phyloP scores from a whole-genome alignment of 2,888 invertebrate genomes.

The Acanthosepion esculentum region DNA sequence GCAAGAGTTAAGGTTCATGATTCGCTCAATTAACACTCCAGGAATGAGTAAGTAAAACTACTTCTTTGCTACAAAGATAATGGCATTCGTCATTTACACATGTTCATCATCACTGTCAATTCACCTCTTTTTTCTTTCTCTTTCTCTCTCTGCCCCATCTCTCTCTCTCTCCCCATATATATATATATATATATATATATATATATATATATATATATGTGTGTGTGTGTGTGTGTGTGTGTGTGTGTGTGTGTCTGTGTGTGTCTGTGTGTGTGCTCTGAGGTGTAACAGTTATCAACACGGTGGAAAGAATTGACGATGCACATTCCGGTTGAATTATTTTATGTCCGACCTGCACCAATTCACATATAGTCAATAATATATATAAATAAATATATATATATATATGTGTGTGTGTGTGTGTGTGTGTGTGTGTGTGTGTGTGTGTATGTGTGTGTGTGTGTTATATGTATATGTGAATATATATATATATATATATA shows the following conservation, averaged over 20 bases:
- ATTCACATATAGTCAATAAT: background rate
- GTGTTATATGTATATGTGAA: too few species aligned
- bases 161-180: background rate
- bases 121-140: too few species aligned
- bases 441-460: background rate
- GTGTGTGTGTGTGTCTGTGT: background rate
- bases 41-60: background rate
- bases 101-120: background rate
- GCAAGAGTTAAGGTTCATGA: background rate
- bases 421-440: background rate
- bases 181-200: conserved; percentile 19
- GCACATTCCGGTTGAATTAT: background rate
- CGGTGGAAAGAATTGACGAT: background rate
- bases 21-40: background rate
- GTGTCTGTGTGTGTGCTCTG: background rate
- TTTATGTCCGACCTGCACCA: background rate
- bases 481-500: background rate
- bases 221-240: background rate
- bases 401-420: background rate
- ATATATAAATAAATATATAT: background rate
- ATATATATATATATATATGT: background rate
- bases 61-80: background rate
- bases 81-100: background rate
- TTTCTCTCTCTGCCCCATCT: too few species aligned
- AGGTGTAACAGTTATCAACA: background rate